Evolutionary conservation across 2,113 vertebrate species (phyloP).

Genomic region (Sphyrna mokarran): DNA sequence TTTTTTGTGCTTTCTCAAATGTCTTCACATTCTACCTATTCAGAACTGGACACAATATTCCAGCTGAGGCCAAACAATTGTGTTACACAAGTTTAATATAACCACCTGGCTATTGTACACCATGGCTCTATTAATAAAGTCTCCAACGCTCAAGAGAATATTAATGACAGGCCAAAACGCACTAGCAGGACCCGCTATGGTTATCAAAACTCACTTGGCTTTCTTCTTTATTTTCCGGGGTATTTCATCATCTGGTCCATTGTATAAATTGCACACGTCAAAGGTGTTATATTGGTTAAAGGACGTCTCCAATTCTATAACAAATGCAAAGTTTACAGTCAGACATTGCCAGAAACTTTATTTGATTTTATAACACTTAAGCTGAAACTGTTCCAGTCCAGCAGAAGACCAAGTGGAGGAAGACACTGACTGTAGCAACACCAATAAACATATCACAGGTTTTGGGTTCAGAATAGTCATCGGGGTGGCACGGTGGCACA

Average conservation of each 20-base stretch:
- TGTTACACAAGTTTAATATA: too few species aligned
- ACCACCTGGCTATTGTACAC: too few species aligned
- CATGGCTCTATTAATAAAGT: too few species aligned
- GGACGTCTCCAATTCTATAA: slow-evolving; percentile 61
- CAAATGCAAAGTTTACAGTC: background rate
- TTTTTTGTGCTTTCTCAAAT: too few species aligned
- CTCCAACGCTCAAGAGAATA: background rate
- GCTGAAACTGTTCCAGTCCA: too few species aligned
- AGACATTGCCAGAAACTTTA: background rate
- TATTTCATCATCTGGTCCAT: slow-evolving; percentile 61
- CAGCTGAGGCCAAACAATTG: too few species aligned
- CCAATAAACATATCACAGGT: background rate
- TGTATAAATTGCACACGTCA: slow-evolving; percentile 59
- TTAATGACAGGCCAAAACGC: background rate
- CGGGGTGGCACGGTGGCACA: too few species aligned
- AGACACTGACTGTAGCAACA: background rate
- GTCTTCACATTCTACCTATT: too few species aligned
- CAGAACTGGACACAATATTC: too few species aligned
- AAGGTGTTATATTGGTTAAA: slow-evolving; percentile 52
- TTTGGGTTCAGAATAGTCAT: background rate
- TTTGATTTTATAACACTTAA: background rate
- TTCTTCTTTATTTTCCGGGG: slow-evolving; percentile 69
- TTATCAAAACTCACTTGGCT: slow-evolving; percentile 62
- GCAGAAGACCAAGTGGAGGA: background rate
- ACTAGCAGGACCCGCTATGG: background rate